Percentiles rank a stretch among this genome's conserved stretches.
Conservation (phyloP, 2,797 vertebrate species). For the Rachycentron canadum region DNA sequence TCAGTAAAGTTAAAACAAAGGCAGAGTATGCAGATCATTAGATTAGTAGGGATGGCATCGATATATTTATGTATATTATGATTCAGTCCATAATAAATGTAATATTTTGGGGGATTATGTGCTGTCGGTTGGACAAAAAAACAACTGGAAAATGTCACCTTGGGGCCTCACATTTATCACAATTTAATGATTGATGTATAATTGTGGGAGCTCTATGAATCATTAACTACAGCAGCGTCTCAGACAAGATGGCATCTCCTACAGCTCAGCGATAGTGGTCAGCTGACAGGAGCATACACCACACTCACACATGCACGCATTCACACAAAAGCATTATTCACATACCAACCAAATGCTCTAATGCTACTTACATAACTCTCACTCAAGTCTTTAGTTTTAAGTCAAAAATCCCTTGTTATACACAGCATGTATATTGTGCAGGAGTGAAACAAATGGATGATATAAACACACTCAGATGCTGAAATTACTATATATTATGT, state of each 20-base stretch:
- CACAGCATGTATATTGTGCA: not conserved
- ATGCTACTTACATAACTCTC: slow-evolving; percentile 67
- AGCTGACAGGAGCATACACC: slow-evolving; percentile 38
- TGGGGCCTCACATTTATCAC: no score
- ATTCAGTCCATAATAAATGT: no score
- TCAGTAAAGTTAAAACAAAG: not conserved
- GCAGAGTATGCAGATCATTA: not conserved
- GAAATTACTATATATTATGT: not conserved
- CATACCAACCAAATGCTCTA: slow-evolving; percentile 30
- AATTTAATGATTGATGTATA: not conserved
- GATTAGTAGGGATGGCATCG: not conserved
- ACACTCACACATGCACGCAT: slow-evolving; percentile 8
- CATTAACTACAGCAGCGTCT: not conserved
- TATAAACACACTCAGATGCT: slow-evolving; percentile 12
- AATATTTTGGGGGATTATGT: not conserved
- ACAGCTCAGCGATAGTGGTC: slow-evolving; percentile 1
- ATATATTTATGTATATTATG: not conserved
- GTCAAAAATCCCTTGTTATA: slow-evolving; percentile 1
- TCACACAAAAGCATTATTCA: slow-evolving; percentile 68
- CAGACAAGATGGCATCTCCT: not conserved
- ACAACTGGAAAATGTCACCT: no score
- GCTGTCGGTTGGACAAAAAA: no score
- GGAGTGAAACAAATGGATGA: not conserved
- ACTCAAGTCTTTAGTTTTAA: slow-evolving; percentile 11
- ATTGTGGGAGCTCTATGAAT: not conserved